A percentile compares a stretch with the other conserved stretches of the same genome.
Conservation (phyloP, 2,797 vertebrate genomes). For the Sebastes paucispinis region DNA sequence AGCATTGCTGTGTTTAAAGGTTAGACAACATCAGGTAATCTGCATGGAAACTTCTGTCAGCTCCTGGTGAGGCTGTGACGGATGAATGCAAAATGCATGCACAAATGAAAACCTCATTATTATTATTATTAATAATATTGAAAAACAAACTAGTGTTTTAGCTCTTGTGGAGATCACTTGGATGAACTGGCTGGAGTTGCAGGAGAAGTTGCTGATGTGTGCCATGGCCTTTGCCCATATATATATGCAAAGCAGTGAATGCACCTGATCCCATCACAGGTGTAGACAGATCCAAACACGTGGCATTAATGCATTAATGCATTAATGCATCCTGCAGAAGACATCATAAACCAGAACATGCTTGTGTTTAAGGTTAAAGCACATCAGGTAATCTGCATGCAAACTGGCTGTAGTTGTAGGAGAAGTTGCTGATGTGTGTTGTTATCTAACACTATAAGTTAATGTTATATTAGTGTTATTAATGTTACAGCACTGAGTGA, state of each 20-base stretch:
- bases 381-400: constrained; percentile 3
- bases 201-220: background rate
- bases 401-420: background rate
- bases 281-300: too few relatives aligned
- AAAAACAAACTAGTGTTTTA: background rate
- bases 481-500: background rate
- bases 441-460: background rate
- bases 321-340: too few relatives aligned
- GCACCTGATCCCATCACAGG: too few relatives aligned
- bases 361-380: background rate
- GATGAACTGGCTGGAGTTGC: too few relatives aligned
- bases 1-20: background rate
- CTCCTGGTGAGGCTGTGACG: constrained; percentile 37
- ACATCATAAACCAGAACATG: background rate
- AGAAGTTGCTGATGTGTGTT: too few relatives aligned
- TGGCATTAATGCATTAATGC: too few relatives aligned
- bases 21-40: background rate
- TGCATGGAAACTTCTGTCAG: constrained; percentile 55
- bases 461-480: accelerated
- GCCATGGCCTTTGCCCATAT: too few relatives aligned
- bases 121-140: too few relatives aligned
- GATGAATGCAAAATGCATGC: constrained; percentile 32
- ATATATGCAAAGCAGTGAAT: too few relatives aligned
- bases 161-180: background rate
- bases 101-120: background rate